Percentiles rank a stretch among this genome's conserved stretches.
Conservation (phyloP, 2,888 invertebrate genomes). For the Cyrtodaria siliqua region DNA sequence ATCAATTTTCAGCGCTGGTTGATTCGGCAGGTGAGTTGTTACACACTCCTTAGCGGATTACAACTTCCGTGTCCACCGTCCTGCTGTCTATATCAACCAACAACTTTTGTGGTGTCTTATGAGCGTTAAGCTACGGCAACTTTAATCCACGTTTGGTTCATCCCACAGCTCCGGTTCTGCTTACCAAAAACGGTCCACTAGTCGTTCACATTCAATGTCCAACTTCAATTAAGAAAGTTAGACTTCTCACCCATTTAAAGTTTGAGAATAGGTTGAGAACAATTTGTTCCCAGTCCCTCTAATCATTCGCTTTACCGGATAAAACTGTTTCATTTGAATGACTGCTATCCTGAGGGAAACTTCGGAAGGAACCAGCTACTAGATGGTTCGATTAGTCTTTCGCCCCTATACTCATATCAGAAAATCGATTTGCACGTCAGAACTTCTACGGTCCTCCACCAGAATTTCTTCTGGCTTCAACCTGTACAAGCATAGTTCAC, state of each 20-base stretch:
- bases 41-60: slow-evolving; percentile 89
- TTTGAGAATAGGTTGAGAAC: slow-evolving; percentile 92
- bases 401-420: slow-evolving; percentile 91
- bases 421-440: slow-evolving; percentile 94
- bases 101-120: slow-evolving; percentile 89
- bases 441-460: slow-evolving; percentile 91
- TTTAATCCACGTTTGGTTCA: slow-evolving; percentile 91
- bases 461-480: slow-evolving; percentile 90
- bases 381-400: slow-evolving; percentile 91
- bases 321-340: slow-evolving; percentile 87
- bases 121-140: slow-evolving; percentile 89
- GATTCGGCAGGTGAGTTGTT: slow-evolving; percentile 22
- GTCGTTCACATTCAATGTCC: slow-evolving; percentile 87
- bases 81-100: slow-evolving; percentile 90
- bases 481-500: slow-evolving; percentile 91
- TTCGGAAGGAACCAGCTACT: slow-evolving; percentile 88
- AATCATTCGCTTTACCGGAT: slow-evolving; percentile 93
- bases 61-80: slow-evolving; percentile 93
- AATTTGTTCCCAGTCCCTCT: slow-evolving; percentile 90
- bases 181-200: slow-evolving; percentile 92
- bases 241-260: slow-evolving; percentile 91
- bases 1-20: slow-evolving; percentile 81
- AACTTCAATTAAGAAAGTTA: slow-evolving; percentile 89
- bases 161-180: slow-evolving; percentile 93
- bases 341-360: slow-evolving; percentile 92